Evolutionary conservation across 2,797 vertebrate species (phyloP).

Genomic region (Eremophila alpestris): DNA sequence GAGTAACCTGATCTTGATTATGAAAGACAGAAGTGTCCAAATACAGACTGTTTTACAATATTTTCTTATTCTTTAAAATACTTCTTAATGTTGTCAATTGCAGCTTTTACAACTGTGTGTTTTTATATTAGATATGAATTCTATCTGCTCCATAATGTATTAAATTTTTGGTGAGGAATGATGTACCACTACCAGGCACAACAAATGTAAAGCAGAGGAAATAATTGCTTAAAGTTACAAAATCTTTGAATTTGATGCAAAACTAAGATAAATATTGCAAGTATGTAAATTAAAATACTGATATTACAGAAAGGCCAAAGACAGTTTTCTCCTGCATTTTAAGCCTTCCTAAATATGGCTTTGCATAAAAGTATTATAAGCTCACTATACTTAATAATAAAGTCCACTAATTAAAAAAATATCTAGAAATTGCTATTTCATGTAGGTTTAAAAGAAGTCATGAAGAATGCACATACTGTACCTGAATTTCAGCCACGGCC

Average conservation of each 20-base stretch:
- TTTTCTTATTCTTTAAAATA: conserved; percentile 1
- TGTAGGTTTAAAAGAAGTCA: not conserved
- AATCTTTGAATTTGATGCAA: not conserved
- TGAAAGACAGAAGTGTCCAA: not conserved
- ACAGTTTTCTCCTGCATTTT: not conserved
- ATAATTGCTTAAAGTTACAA: not conserved
- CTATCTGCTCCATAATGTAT: not conserved
- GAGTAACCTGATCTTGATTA: not conserved
- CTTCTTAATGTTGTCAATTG: not conserved
- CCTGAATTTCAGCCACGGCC: conserved; percentile 78
- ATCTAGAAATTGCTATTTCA: not conserved
- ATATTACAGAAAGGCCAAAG: not conserved
- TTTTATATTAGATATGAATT: not conserved
- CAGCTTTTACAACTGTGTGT: not conserved
- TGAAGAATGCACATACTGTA: conserved; percentile 22
- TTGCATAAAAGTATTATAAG: not conserved
- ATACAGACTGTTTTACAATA: not conserved
- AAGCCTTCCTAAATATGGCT: not conserved
- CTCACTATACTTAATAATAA: not conserved
- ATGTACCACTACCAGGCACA: not conserved
- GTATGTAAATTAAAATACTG: not conserved
- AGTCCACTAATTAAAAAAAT: not conserved
- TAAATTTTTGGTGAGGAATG: not conserved
- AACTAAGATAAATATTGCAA: not conserved
- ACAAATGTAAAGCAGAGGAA: not conserved